phyloP scores from a whole-genome alignment of 2,113 vertebrate genomes.

The Hyla sarda region DNA sequence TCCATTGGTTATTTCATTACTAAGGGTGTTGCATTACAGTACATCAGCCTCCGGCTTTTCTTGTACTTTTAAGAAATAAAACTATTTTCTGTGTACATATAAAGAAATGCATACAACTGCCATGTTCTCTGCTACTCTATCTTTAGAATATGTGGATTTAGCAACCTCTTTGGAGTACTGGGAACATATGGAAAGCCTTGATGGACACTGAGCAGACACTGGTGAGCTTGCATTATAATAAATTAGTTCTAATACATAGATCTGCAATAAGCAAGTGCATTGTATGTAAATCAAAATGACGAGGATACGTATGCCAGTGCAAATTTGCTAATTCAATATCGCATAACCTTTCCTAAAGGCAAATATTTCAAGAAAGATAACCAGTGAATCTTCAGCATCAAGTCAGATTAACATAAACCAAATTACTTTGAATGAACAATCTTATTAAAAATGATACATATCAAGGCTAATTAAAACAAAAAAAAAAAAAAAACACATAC shows the following conservation, averaged over 20 bases:
- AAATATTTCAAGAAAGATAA: conserved; percentile 58
- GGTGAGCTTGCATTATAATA: not conserved
- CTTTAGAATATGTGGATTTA: not conserved
- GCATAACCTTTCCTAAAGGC: conserved; percentile 60
- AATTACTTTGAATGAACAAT: conserved; percentile 58
- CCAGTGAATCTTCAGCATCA: conserved; percentile 59
- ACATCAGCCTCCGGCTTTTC: conserved; percentile 51
- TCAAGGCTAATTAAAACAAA: conserved; percentile 51
- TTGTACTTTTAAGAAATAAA: conserved; percentile 53
- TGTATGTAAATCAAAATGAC: conserved; percentile 45
- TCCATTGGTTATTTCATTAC: conserved; percentile 39
- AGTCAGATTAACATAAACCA: conserved; percentile 58
- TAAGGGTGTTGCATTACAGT: conserved; percentile 46
- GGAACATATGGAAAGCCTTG: not conserved
- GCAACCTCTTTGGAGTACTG: too few species aligned
- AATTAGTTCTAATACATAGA: conserved; percentile 13
- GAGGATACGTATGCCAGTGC: conserved; percentile 56
- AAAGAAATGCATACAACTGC: not conserved
- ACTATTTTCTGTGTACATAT: conserved; percentile 19
- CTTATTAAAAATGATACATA: conserved; percentile 59
- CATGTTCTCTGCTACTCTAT: not conserved
- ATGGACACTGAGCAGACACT: not conserved
- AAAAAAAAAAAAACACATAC: not conserved
- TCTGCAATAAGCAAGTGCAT: conserved; percentile 6
- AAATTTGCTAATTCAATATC: conserved; percentile 53